Evolutionary conservation across 2,888 invertebrate genomes (phyloP), one percentile per base, ranked within the genome.

Genomic region (Drosophila testacea): DNA sequence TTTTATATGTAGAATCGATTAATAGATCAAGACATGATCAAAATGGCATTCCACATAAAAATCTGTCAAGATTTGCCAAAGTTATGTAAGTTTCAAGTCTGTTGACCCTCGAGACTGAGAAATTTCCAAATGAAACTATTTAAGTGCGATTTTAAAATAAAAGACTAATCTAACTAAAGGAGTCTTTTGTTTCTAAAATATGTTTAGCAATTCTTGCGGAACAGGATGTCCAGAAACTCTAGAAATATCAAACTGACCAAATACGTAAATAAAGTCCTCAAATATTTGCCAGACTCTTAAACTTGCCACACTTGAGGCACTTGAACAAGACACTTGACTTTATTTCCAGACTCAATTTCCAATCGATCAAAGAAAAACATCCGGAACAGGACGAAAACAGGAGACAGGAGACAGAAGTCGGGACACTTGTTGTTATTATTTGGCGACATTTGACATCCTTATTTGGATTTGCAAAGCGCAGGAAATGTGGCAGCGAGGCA

Each of bases 401-500:
- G 3, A 28, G 47, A 32, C 7, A 32, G 13, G n/a, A 47, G 30
- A 13, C 30, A 2, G 13, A 34, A 48, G 34, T 32, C 36, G 13
- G 30, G 68, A 60, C 79, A 84, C 85, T 82, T 79, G 79, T 66
- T 76, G 54, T 66, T 59, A 62, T 74, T 67, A 66, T 71, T 71
- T 54, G 55, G 83, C 81, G 81, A 85, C 81, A 73, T 48, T 32
- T 67, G 22, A 77, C 77, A 73, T 87, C 88, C 83, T 83, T 84
- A 87, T 85, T 85, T 85, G 81, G 83, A 74, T 22, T 3, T 87
- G 75, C 70, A 67, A 65, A 36, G 61, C 46, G 75, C 87, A 79
- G 85, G 85, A 84, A 87, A 81, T 77, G 88, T 77, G 85, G 76
- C 76, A 77, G 57, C 57, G 55, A 74, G 38, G 73, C 82, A 66